Base-by-base conservation (phyloP, 2,888 invertebrate genomes). In the Scrobipalpa costella region DNA sequence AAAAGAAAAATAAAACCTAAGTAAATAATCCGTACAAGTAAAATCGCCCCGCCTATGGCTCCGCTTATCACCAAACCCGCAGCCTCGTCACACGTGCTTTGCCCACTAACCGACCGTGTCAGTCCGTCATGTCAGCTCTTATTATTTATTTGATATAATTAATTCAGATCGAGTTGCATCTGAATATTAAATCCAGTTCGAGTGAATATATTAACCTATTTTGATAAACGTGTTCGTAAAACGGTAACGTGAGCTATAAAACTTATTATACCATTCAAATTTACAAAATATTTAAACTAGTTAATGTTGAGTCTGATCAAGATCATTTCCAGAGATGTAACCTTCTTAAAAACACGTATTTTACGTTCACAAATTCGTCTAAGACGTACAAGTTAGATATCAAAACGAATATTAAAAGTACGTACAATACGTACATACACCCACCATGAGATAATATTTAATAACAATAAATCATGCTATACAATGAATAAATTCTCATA, bases 11-110 rank as follows among this genome's bases (percentile, higher is more conserved):
- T n/a, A n/a, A n/a, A n/a, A 8, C 7, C 19, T 13, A 52, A 59
- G n/a, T n/a, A n/a, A 27, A 27, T 27, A 27, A 5, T 27, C 27
- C 5, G 2, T 27, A 27, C 27, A 27, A 27, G 27, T 27, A 27
- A 27, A 3, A 44, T 19, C 21, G 44, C 52, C 36, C 55, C 63
- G 64, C 64, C 60, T 9, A 1, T 47, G 70, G 71, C 72, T 71
- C 63, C 70, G 68, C 67, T 66, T 55, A 62, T 71, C 63, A 63
- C 57, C 36, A 36, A 5, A 40, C 13, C 33, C 9, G 17, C 11
- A 2, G 11, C 15, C 15, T 34, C 52, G 69, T 69, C 72, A 79
- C 71, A 76, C 78, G 62, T 71, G 71, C 50, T 76, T 73, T 67
- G 44, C 67, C 64, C 66, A 49, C 64, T 68, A 73, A 69, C 69